Base-by-base conservation (phyloP, 2,888 invertebrate species). In the Leptinotarsa juncta region DNA sequence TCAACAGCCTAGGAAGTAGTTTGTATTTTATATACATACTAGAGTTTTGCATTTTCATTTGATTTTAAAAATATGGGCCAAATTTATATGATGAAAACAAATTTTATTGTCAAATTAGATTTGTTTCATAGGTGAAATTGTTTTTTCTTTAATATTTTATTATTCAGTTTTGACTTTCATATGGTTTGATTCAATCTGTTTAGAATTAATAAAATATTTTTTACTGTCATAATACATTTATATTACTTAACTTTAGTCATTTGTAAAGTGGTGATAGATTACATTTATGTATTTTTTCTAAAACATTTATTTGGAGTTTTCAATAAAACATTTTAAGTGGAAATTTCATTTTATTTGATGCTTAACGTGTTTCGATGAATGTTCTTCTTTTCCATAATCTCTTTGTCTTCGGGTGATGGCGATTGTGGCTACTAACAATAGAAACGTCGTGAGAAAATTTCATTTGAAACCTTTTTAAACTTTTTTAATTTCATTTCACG, bases 1-100 rank as follows among this genome's bases (percentile, higher is more conserved):
- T 85, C 96, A 97, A 84, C 97, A 97, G 83, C 97, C 97, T 75
- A 91, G 95, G 86, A 97, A 97, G 90, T 96, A 90, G 62, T 18
- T 62, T 69, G 49, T 49, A 72, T 74, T 72, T 69, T 16, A 60
- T 57, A 48, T 10, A 16, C 55, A 62, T 70, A 55, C 15, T 53
- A 14, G 20, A 55, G 10, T 68, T 18, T 42, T 68, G 32, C 32
- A 48, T 55, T 55, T 67, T 70, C 62, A 32, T 62, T 60, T 15
- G 3, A 26, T 67, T 53, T 53, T 5, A 55, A 20, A 16, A 42
- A 42, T 42, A 5, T 55, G 23, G 55, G 5, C 55, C 32, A 32
- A 26, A 55, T 68, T 55, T 23, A 20, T 60, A 23, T 60, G 18
- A 60, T 14, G 16, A 49, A 50, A 42, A 10, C 7, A 42, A 42